Conservation (phyloP, 2,797 vertebrate genomes). For the Otolemur crassicaudatus region DNA sequence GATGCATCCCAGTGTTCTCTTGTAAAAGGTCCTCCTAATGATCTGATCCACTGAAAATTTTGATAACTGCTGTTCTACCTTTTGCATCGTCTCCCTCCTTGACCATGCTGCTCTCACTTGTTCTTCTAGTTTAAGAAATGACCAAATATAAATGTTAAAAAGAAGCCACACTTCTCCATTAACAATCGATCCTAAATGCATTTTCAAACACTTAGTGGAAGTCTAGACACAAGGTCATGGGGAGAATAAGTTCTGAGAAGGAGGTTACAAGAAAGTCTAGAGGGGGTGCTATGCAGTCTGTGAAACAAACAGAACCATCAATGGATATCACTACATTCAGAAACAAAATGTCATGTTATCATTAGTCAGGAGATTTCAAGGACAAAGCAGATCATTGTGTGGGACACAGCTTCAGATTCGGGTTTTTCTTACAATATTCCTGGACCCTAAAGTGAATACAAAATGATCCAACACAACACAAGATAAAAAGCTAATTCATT, state of each 20-base stretch:
- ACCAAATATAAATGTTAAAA: not conserved
- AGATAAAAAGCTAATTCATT: not conserved
- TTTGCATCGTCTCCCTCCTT: not conserved
- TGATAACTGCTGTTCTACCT: not conserved
- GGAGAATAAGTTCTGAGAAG: not conserved
- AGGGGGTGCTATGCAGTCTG: not conserved
- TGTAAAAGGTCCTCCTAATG: not conserved
- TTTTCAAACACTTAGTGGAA: not conserved
- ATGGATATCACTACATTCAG: not conserved
- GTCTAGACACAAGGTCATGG: not conserved
- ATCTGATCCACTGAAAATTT: not conserved
- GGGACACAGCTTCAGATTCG: not conserved
- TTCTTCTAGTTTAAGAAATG: not conserved
- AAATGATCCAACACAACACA: not conserved
- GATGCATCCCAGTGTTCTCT: not conserved
- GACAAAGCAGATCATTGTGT: not conserved
- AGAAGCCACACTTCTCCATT: not conserved
- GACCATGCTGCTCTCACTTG: not conserved
- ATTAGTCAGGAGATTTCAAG: not conserved
- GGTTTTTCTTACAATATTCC: not conserved
- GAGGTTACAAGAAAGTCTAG: not conserved
- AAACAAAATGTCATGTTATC: not conserved
- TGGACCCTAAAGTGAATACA: not conserved
- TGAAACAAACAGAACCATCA: not conserved
- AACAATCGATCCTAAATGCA: not conserved